These are phyloP conservation scores for Cataglyphis livida DNA, from an alignment of 2,888 invertebrate genomes.

Conservation along the genomic window DNA sequence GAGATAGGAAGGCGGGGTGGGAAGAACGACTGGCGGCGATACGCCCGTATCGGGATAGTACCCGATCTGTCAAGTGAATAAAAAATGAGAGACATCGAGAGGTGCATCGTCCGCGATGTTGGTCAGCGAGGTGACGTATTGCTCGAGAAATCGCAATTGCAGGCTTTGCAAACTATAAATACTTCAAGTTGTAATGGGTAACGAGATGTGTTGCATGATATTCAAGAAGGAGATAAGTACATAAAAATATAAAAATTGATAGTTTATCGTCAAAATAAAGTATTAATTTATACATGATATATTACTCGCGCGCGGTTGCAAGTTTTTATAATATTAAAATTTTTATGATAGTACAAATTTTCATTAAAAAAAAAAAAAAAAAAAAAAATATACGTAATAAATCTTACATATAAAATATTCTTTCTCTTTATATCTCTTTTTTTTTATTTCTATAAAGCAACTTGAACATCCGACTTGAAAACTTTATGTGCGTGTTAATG, in stretches of 20 bases:
- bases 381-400: neutral
- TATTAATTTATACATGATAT: neutral
- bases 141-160: conserved; percentile 1
- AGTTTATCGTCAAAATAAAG: conserved; percentile 24
- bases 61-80: conserved; percentile 47
- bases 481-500: conserved; percentile 2
- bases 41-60: conserved; percentile 13
- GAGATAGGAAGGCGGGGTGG: conserved; percentile 1
- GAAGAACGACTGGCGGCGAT: neutral
- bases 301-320: neutral
- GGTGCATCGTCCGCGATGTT: conserved; percentile 40
- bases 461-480: neutral
- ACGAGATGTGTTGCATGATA: conserved; percentile 6
- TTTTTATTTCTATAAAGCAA: neutral
- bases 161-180: conserved; percentile 23
- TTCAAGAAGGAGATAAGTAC: neutral
- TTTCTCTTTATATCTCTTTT: neutral
- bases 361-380: neutral
- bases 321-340: neutral
- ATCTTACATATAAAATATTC: neutral
- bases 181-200: neutral
- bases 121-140: conserved; percentile 10
- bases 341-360: neutral
- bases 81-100: conserved; percentile 31
- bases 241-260: conserved; percentile 15